A percentile compares a stretch with the other conserved stretches of the same genome.
These are phyloP conservation scores for Oxyruncus cristatus DNA, from an alignment of 2,113 vertebrate species.

Conservation along the genomic window DNA sequence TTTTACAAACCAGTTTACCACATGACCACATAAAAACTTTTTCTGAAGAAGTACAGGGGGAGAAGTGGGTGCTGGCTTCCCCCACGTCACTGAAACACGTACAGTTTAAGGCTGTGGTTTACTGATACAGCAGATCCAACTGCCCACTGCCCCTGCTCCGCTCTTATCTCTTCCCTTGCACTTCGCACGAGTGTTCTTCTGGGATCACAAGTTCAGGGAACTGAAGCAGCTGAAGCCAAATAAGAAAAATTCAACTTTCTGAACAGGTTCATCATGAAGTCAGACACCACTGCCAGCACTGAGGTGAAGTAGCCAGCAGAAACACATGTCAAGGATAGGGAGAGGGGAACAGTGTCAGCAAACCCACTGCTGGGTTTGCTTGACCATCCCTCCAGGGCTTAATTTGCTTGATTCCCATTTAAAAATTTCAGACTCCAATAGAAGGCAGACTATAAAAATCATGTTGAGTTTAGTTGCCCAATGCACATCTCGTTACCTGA, in stretches of 20 bases:
- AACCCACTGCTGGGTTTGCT: not conserved
- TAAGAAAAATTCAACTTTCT: slow-evolving; percentile 10
- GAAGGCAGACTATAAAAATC: not conserved
- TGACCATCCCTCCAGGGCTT: not conserved
- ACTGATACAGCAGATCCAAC: not conserved
- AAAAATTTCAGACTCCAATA: not conserved
- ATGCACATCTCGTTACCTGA: not conserved
- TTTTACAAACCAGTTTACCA: not conserved
- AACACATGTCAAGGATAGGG: not conserved
- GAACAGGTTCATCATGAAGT: not conserved
- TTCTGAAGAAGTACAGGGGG: not conserved
- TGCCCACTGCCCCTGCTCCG: not conserved
- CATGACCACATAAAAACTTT: not conserved
- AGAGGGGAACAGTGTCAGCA: not conserved
- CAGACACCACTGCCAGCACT: not conserved
- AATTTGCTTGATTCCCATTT: not conserved
- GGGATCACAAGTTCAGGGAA: not conserved
- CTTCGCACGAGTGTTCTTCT: not conserved
- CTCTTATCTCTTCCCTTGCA: slow-evolving; percentile 6
- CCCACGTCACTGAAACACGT: not conserved
- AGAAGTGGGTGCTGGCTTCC: not conserved
- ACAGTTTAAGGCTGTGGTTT: not conserved
- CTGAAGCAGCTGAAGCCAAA: not conserved
- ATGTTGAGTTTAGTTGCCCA: not conserved
- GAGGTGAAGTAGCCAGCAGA: not conserved